Base-by-base conservation (phyloP, 2,888 invertebrate species). In the Agonum fuliginosum region DNA sequence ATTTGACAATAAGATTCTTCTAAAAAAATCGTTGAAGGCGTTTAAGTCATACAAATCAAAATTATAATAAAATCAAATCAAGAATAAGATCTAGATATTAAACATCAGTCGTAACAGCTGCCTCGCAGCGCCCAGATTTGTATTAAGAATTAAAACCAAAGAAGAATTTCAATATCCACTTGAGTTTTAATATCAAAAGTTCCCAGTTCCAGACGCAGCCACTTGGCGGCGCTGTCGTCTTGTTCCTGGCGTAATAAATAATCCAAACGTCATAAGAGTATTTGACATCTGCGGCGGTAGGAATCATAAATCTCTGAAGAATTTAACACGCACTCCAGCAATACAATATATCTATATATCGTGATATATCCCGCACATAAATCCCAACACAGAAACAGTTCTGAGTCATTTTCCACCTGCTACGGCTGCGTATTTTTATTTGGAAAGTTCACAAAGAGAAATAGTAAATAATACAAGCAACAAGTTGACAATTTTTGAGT, bases 171-270 rank as follows among this genome's bases (percentile, higher is more conserved):
- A 73, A 73, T 73, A 73, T 62, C 62, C 72, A 54, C 22, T 34
- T 37, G 22, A 58, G 41, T 72, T 73, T 73, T 73, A 73, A 73
- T 73, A 73, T 73, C 58, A 73, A 62, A 73, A 73, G 73, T 73
- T 72, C 58, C 8, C 14, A n/a, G 67, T 67, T 43, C 43, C 43
- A 4, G 41, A 67, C 37, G 22, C 67, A 41, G 41, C 37, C 54
- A 54, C 54, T 54, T 22, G 54, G 22, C 54, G 54, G 20, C 22
- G 5, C 54, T 54, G 2, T 14, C 30, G 17, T 27, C 30, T 3
- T 62, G 30, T 62, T 34, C 14, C 48, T 12, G 6, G 41, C 24
- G 58, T 58, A 73, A 73, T 73, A 73, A 73, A 73, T 73, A 73
- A 73, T 41, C 73, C 6, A 24, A 70, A 24, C 58, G 73, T 73